A percentile compares a stretch with the other conserved stretches of the same genome.
phyloP scores from a whole-genome alignment of 2,888 invertebrate genomes.

The Netelia virgata region DNA sequence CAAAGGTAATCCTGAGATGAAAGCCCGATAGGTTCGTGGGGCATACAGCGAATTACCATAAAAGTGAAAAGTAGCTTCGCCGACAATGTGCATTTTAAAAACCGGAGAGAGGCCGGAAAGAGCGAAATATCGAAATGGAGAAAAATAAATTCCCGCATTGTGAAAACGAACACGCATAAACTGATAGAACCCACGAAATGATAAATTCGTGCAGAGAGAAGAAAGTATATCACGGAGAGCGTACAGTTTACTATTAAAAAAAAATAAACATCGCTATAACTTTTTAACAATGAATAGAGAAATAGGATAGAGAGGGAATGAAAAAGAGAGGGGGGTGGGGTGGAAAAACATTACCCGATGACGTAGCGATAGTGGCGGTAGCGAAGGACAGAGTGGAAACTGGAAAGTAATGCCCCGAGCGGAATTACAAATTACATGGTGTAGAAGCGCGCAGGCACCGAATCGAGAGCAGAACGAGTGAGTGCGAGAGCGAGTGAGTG shows the following conservation, averaged over 20 bases:
- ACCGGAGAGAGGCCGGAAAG: not conserved
- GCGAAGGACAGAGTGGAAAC: slow-evolving; percentile 76
- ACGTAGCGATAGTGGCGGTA: slow-evolving; percentile 58
- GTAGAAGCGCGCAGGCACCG: slow-evolving; percentile 69
- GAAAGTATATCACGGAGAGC: not conserved
- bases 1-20: slow-evolving; percentile 33
- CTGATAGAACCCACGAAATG: slow-evolving; percentile 6
- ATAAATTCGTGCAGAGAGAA: not conserved
- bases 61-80: slow-evolving; percentile 14
- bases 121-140: not conserved
- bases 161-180: not conserved
- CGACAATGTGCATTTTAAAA: not conserved
- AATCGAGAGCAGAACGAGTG: slow-evolving; percentile 58
- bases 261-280: not conserved
- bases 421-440: slow-evolving; percentile 80
- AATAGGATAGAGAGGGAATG: slow-evolving; percentile 22
- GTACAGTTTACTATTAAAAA: not conserved
- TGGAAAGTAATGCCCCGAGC: slow-evolving; percentile 79
- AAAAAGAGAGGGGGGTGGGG: slow-evolving; percentile 25
- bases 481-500: slow-evolving; percentile 43
- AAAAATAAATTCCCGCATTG: not conserved
- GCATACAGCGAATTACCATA: slow-evolving; percentile 33
- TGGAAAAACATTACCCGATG: slow-evolving; percentile 27
- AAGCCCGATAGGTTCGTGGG: slow-evolving; percentile 2
- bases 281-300: slow-evolving; percentile 25